phyloP scores from a whole-genome alignment of 2,888 invertebrate species.

The Lissonota sp. region DNA sequence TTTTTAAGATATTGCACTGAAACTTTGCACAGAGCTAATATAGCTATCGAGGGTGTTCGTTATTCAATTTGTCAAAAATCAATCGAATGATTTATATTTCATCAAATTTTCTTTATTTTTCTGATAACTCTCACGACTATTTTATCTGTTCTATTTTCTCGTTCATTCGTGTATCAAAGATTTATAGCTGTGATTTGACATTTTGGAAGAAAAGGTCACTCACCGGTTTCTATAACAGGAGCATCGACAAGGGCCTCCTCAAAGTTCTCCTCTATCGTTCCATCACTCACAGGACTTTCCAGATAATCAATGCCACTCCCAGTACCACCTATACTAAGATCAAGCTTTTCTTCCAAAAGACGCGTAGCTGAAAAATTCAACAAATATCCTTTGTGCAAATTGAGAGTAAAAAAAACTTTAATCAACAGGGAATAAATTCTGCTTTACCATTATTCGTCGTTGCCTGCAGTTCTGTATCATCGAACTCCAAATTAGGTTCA shows the following conservation, averaged over 20 bases:
- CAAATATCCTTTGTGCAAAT: background rate
- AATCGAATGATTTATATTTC: no score
- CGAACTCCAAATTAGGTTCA: constrained; percentile 98
- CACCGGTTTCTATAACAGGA: constrained; percentile 84
- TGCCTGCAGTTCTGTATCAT: constrained; percentile 94
- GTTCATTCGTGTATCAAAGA: background rate
- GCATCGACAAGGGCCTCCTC: constrained; percentile 93
- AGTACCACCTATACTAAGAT: constrained; percentile 77
- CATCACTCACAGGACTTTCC: constrained; percentile 92
- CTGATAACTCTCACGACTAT: background rate
- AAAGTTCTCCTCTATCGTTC: constrained; percentile 95
- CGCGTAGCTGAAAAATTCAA: constrained; percentile 74
- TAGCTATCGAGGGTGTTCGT: no score
- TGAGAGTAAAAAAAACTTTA: background rate
- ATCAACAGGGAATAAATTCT: constrained; percentile 3
- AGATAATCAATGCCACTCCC: constrained; percentile 84
- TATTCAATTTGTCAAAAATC: no score
- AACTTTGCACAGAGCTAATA: no score
- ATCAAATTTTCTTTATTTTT: no score
- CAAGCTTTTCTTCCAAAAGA: constrained; percentile 82
- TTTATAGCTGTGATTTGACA: constrained; percentile 66
- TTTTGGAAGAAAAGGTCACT: constrained; percentile 75
- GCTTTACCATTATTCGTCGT: constrained; percentile 89
- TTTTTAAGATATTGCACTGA: no score
- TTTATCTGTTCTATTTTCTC: background rate